phyloP scores from a whole-genome alignment of 1,140 invertebrate species.

The Procambarus clarkii region DNA sequence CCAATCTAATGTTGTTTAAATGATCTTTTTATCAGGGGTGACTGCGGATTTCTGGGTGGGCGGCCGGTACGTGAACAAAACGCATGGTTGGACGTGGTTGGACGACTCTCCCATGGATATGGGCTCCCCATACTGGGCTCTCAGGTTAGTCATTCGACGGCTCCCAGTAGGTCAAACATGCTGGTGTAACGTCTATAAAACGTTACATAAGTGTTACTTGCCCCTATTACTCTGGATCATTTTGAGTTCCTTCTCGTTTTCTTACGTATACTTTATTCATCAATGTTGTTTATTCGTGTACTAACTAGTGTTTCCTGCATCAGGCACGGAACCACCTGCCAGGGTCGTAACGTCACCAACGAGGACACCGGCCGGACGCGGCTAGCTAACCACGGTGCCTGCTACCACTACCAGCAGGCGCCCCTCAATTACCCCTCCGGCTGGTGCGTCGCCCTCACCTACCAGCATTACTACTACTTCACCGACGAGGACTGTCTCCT shows the following conservation, averaged over 20 bases:
- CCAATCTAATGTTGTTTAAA: too few species aligned
- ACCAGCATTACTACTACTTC: slow-evolving; percentile 51
- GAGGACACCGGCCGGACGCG: neutral
- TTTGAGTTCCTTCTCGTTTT: neutral
- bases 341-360: slow-evolving; percentile 35
- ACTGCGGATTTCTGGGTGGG: slow-evolving; percentile 48
- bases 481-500: slow-evolving; percentile 46
- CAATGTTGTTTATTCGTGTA: neutral
- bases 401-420: slow-evolving; percentile 53
- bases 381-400: slow-evolving; percentile 15
- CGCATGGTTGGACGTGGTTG: slow-evolving; percentile 27
- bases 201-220: neutral
- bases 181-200: neutral
- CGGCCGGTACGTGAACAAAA: slow-evolving; percentile 4
- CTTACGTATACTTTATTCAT: neutral
- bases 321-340: slow-evolving; percentile 8
- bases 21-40: neutral
- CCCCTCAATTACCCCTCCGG: neutral
- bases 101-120: slow-evolving; percentile 13
- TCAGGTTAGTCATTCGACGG: slow-evolving; percentile 3
- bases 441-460: slow-evolving; percentile 29
- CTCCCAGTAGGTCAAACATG: neutral
- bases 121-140: slow-evolving; percentile 45
- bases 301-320: neutral
- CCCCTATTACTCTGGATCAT: neutral